phyloP scores from a whole-genome alignment of 2,888 invertebrate genomes.

The Tinea pellionella region DNA sequence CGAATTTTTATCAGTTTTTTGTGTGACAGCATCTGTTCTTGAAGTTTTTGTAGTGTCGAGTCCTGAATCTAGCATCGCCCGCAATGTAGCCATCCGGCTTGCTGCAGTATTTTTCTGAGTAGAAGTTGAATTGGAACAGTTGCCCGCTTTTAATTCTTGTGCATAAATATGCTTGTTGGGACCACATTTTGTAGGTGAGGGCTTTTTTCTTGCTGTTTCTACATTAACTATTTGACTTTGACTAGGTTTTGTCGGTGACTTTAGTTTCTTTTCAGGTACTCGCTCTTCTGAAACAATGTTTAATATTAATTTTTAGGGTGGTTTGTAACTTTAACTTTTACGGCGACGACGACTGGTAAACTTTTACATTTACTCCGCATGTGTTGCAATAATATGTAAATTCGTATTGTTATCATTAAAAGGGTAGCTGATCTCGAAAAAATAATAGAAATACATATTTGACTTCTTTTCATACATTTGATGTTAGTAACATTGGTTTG shows the following conservation, averaged over 20 bases:
- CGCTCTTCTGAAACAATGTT: neutral
- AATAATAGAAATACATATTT: no score
- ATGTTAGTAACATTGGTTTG: no score
- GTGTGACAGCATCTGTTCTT: neutral
- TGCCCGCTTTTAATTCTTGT: neutral
- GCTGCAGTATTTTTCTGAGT: neutral
- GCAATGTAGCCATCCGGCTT: neutral
- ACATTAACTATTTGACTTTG: no score
- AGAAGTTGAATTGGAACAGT: neutral
- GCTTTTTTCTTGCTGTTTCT: neutral
- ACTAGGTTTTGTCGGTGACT: neutral
- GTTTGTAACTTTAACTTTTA: no score
- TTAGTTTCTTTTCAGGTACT: neutral
- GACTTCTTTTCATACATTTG: no score
- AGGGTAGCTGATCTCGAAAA: no score
- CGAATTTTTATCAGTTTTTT: neutral
- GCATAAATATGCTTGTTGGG: neutral
- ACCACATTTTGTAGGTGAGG: neutral
- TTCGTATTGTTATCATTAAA: no score
- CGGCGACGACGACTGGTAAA: no score
- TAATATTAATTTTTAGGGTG: no score
- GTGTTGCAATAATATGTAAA: no score
- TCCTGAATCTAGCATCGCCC: neutral
- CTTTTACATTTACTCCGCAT: no score
- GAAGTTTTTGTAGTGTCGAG: neutral